phyloP scores from a whole-genome alignment of 2,113 vertebrate species.

The Anoplopoma fimbria region DNA sequence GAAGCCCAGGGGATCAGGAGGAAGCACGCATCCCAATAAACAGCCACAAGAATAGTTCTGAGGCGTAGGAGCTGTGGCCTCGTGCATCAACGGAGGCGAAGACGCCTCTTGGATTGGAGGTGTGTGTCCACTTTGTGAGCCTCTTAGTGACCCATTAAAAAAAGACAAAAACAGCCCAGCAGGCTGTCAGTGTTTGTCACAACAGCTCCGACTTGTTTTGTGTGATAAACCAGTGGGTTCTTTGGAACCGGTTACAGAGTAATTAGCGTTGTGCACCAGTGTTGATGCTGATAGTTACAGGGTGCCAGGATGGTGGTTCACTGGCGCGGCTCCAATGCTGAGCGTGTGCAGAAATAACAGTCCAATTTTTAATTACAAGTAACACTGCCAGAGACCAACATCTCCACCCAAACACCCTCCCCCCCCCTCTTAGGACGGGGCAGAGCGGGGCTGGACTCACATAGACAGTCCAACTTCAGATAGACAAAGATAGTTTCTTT shows the following conservation, averaged over 20 bases:
- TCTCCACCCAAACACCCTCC: slow-evolving; percentile 15
- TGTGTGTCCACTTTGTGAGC: slow-evolving; percentile 3
- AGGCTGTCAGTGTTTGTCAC: not conserved
- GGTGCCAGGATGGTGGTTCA: slow-evolving; percentile 10
- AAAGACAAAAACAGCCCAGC: not conserved
- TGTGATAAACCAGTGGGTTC: slow-evolving; percentile 16
- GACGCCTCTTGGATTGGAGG: not conserved
- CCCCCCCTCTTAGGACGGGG: not conserved
- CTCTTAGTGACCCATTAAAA: slow-evolving; percentile 9
- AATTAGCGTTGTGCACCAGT: slow-evolving; percentile 32
- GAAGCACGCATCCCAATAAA: slow-evolving; percentile 78
- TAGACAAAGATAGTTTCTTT: not conserved
- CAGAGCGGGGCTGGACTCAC: not conserved
- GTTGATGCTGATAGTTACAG: slow-evolving; percentile 39
- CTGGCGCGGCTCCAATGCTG: slow-evolving; percentile 30
- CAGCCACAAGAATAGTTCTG: slow-evolving; percentile 78
- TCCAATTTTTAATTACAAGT: slow-evolving; percentile 58
- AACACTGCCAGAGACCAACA: slow-evolving; percentile 21
- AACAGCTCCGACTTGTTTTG: slow-evolving; percentile 15
- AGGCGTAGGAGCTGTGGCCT: slow-evolving; percentile 3
- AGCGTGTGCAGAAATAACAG: slow-evolving; percentile 44
- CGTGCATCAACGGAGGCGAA: not conserved
- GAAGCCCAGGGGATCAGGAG: slow-evolving; percentile 25
- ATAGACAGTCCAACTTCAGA: not conserved
- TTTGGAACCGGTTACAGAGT: slow-evolving; percentile 17